Conservation (phyloP, 2,113 vertebrate genomes). For the Trichechus manatus region DNA sequence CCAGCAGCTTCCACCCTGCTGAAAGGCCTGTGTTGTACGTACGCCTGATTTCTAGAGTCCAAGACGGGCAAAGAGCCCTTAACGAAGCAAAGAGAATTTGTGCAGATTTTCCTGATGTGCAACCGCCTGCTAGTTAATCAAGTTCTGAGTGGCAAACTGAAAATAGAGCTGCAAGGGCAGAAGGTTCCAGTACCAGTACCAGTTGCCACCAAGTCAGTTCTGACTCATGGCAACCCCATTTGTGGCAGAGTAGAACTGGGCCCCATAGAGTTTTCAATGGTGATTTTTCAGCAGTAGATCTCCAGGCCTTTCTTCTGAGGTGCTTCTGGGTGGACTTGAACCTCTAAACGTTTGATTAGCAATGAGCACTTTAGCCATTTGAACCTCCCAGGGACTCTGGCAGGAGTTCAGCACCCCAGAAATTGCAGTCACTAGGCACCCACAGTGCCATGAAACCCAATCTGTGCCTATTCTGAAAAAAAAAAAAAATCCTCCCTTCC, state of each 20-base stretch:
- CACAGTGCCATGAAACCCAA: background rate
- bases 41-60: background rate
- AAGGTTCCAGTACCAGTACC: background rate
- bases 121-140: background rate
- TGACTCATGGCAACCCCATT: background rate
- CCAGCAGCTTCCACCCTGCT: background rate
- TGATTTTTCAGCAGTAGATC: no score
- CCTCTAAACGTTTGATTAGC: no score
- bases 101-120: background rate
- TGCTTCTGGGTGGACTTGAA: no score
- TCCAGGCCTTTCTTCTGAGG: no score
- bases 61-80: background rate
- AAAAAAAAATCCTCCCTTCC: background rate
- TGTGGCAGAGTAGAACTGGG: background rate
- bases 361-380: no score
- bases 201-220: no score
- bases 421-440: background rate
- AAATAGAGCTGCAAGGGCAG: background rate
- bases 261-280: background rate
- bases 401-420: no score
- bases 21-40: background rate
- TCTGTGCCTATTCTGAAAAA: no score
- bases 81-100: background rate
- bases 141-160: background rate
- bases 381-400: no score